These are phyloP conservation scores for Colaptes auratus DNA, from an alignment of 2,113 vertebrate genomes.

Conservation along the genomic window DNA sequence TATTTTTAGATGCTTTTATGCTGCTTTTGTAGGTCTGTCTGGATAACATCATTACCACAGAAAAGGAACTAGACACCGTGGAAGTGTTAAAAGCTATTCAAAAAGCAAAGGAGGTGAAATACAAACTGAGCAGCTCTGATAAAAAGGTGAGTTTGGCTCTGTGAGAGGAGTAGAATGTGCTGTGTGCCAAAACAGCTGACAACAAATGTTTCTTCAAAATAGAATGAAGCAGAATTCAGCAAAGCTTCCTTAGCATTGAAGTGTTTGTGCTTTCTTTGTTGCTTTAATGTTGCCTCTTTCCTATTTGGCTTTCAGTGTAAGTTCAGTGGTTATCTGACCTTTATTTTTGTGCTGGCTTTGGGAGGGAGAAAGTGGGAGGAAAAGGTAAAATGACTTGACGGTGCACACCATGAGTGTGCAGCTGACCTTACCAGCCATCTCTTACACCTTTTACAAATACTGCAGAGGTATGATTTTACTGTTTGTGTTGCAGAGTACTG, in stretches of 20 bases:
- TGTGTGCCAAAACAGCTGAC: neutral
- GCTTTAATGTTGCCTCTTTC: neutral
- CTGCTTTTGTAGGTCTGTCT: constrained; percentile 85
- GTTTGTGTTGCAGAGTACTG: neutral
- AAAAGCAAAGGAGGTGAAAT: constrained; percentile 95
- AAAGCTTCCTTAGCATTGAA: neutral
- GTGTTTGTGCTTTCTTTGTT: neutral
- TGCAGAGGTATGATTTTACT: neutral
- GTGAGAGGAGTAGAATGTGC: neutral
- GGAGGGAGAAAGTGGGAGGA: neutral
- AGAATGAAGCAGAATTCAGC: neutral
- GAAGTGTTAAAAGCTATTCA: constrained; percentile 98
- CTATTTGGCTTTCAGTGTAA: neutral
- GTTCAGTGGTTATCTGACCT: neutral
- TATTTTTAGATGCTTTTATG: neutral
- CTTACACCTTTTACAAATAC: neutral
- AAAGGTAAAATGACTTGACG: neutral
- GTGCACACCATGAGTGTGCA: neutral
- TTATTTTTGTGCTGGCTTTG: neutral
- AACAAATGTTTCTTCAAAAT: neutral
- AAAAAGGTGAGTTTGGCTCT: constrained; percentile 83
- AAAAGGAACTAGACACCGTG: constrained; percentile 95
- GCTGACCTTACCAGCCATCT: neutral
- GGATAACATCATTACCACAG: constrained; percentile 85
- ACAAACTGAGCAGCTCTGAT: constrained; percentile 84